phyloP scores from a whole-genome alignment of 2,113 vertebrate species.

The Danio rerio region GRCz12tu NC_133187.1:2507501-2508000 shows the following conservation, averaged over 20 bases:
- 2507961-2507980: too few relatives aligned
- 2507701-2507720: slow-evolving; percentile 67
- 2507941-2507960: too few relatives aligned
- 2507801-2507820: slow-evolving; percentile 8
- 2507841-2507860: neutral
- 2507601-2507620: neutral
- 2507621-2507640: neutral
- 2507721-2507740: slow-evolving; percentile 61
- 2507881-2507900: neutral
- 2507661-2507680: slow-evolving; percentile 13
- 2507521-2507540: too few relatives aligned
- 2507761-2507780: slow-evolving; percentile 59
- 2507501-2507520: too few relatives aligned
- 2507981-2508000: too few relatives aligned
- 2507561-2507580: neutral
- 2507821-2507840: slow-evolving; percentile 4
- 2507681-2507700: slow-evolving; percentile 50
- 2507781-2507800: slow-evolving; percentile 57
- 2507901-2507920: neutral
- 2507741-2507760: too few relatives aligned
- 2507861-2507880: neutral
- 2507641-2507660: neutral
- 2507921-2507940: too few relatives aligned
- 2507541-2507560: too few relatives aligned
- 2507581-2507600: neutral